Conservation (phyloP, 2,888 invertebrate species). For the Myathropa florea region DNA sequence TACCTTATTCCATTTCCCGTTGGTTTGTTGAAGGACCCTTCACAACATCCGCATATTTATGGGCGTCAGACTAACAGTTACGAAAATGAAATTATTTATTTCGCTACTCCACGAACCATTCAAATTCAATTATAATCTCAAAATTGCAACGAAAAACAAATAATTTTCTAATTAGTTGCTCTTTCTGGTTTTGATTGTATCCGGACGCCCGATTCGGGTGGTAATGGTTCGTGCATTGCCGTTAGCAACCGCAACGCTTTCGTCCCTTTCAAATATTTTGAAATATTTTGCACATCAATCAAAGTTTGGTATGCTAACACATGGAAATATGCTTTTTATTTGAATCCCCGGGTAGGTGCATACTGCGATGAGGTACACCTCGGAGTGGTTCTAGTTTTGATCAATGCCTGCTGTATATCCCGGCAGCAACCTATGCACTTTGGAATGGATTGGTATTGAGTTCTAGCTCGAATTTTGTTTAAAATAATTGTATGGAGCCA, state of each 20-base stretch:
- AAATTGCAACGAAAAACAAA: conserved; percentile 71
- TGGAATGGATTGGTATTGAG: conserved; percentile 39
- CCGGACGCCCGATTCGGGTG: background rate
- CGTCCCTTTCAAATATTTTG: conserved; percentile 59
- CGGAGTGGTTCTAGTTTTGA: conserved; percentile 54
- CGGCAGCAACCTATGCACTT: conserved; percentile 11
- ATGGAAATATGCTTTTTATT: conserved; percentile 59
- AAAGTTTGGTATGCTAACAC: conserved; percentile 51
- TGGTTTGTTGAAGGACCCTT: conserved; percentile 21
- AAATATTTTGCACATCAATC: conserved; percentile 68
- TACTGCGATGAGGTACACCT: conserved; percentile 60
- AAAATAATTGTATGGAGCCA: background rate
- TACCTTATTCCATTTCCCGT: background rate
- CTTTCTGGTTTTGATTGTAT: conserved; percentile 56
- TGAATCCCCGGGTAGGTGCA: conserved; percentile 51
- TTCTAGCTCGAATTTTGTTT: conserved; percentile 55
- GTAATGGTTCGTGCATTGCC: background rate
- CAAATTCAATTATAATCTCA: conserved; percentile 71
- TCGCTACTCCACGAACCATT: conserved; percentile 61
- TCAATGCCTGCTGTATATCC: conserved; percentile 41
- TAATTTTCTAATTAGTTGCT: conserved; percentile 72
- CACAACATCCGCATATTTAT: background rate
- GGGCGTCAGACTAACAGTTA: background rate
- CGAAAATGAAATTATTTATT: conserved; percentile 64
- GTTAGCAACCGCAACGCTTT: conserved; percentile 38